Percentiles rank a stretch among this genome's conserved stretches.
Conservation (phyloP, 1,140 invertebrate species). For the Lasaia peninsularis region DNA sequence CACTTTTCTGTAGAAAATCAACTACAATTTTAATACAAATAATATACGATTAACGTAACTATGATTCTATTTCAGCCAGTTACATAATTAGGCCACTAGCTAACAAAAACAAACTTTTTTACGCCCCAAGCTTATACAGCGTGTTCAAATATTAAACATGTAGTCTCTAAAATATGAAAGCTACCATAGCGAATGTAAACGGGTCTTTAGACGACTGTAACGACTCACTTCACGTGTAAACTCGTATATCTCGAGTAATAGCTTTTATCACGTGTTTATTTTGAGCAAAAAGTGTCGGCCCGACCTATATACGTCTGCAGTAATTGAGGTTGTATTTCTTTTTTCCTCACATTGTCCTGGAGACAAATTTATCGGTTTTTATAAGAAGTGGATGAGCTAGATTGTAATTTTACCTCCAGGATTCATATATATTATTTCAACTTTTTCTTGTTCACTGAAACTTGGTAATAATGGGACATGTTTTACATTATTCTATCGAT, state of each 20-base stretch:
- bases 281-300: constrained; percentile 6
- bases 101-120: background rate
- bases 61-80: too few relatives aligned
- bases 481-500: too few relatives aligned
- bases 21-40: too few relatives aligned
- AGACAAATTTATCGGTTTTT: background rate
- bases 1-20: too few relatives aligned
- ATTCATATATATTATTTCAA: too few relatives aligned
- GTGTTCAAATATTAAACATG: constrained; percentile 1
- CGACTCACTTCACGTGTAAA: constrained; percentile 8
- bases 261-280: constrained; percentile 12
- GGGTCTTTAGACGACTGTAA: constrained; percentile 9
- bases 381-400: too few relatives aligned
- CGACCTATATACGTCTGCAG: constrained; percentile 5
- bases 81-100: too few relatives aligned
- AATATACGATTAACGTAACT: too few relatives aligned
- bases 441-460: too few relatives aligned
- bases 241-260: constrained; percentile 3
- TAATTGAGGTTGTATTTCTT: constrained; percentile 8
- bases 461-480: too few relatives aligned
- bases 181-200: constrained; percentile 1
- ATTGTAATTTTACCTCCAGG: too few relatives aligned
- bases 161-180: constrained; percentile 4
- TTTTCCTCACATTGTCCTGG: background rate
- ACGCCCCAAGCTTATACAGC: background rate